Evolutionary conservation across 92 coral and sea anemone species (phyloP).

Genomic region (Epizoanthus rinbou): DNA sequence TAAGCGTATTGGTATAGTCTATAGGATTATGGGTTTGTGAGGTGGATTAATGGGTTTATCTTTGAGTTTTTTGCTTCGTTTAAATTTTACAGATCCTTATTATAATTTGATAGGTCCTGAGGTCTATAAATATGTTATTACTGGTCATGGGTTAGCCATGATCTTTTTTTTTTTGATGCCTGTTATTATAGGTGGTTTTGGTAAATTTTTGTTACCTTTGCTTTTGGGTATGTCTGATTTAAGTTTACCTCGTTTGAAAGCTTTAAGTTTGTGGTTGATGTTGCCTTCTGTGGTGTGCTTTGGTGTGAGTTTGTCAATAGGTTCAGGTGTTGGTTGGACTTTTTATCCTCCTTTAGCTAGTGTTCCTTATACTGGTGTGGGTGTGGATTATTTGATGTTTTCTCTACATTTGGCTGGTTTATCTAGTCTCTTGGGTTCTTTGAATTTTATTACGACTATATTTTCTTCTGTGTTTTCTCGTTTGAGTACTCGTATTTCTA

Average conservation of each 20-base stretch:
- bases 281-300: conserved; percentile 3
- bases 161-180: conserved; percentile 28
- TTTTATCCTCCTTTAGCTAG: not conserved
- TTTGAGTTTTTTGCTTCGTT: not conserved
- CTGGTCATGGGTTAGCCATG: conserved; percentile 20
- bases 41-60: not conserved
- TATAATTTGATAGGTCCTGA: not conserved
- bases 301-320: not conserved
- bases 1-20: conserved; percentile 1
- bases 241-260: not conserved
- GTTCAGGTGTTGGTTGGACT: not conserved
- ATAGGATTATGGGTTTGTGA: not conserved
- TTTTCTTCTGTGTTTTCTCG: not conserved
- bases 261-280: not conserved
- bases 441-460: not conserved
- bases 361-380: not conserved
- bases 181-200: conserved; percentile 11
- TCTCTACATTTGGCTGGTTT: not conserved
- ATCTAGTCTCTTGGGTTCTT: not conserved
- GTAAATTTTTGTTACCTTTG: conserved; percentile 15
- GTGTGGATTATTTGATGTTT: conserved; percentile 1
- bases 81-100: not conserved
- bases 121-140: not conserved
- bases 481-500: not conserved
- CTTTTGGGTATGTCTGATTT: not conserved